Conservation (phyloP, 2,797 vertebrate genomes). For the Brachyalestes nurse region DNA sequence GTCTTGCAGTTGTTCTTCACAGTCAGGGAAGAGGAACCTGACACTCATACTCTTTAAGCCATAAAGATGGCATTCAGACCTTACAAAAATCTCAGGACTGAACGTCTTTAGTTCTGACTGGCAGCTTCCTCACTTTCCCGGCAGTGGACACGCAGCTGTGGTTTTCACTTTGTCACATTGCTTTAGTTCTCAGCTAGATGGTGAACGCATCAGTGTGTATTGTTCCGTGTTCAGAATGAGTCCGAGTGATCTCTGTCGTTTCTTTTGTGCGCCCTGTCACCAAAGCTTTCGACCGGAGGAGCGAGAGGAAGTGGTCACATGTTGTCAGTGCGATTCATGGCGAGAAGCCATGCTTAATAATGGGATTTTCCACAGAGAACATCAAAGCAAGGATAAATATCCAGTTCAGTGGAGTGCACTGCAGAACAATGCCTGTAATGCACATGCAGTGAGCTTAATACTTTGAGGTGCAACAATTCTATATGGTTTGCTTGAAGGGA, state of each 20-base stretch:
- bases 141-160: constrained; percentile 40
- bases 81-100: constrained; percentile 18
- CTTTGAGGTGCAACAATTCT: constrained; percentile 19
- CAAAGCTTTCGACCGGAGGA: constrained; percentile 40
- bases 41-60: constrained; percentile 20
- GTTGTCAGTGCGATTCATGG: constrained; percentile 48
- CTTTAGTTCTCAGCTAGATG: constrained; percentile 67
- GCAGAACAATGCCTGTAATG: constrained; percentile 19
- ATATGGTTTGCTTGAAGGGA: constrained; percentile 1
- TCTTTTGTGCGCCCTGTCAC: constrained; percentile 61
- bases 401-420: neutral
- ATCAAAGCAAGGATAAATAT: constrained; percentile 50
- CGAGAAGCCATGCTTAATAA: constrained; percentile 49
- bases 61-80: constrained; percentile 40
- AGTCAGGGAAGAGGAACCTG: neutral
- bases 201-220: constrained; percentile 66
- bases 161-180: constrained; percentile 69
- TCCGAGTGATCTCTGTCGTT: constrained; percentile 56
- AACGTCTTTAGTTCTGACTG: constrained; percentile 55
- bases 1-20: constrained; percentile 28
- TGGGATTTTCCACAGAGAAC: constrained; percentile 53
- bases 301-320: constrained; percentile 45
- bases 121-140: constrained; percentile 52
- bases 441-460: neutral
- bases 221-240: constrained; percentile 66